Base-by-base conservation (phyloP, 2,888 invertebrate genomes). In the Drosophila yooni region DNA sequence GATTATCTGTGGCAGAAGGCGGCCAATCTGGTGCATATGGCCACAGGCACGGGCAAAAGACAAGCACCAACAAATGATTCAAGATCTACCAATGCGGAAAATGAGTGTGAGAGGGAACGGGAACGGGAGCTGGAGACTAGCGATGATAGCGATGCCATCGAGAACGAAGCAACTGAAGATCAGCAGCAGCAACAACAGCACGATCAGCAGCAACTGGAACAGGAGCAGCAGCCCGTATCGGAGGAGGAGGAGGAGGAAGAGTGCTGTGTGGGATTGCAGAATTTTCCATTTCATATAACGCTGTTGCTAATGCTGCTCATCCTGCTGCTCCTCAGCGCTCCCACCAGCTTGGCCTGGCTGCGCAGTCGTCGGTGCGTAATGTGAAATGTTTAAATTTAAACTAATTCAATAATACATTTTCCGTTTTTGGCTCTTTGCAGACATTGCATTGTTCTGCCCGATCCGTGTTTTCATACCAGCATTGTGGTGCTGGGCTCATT, bases 301-400 rank as follows among this genome's bases (percentile, higher is more conserved):
- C 91, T 97, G 83, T 96, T 97, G 83, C 93, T 96, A 60, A 90
- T 97, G 80, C 96, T 96, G 94, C 90, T 95, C 61, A 91, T 95
- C 21, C 94, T 95, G 36, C 94, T 96, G 0, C 75, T 95, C n/a
- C 93, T 97, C 46, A 96, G 96, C 92, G 80, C 96, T 15, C 97
- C 97, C 0, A 95, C 95, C 50, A 94, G 96, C 21, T 91, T 97
- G 50, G 96, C 96, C 7, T 97, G 97, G 97, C 96, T 97, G 0
- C 95, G 95, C 89, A 96, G 96, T 94, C 96, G 96, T 84, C 95
- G 95, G 97, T 97, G 94, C 94, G 94, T 94, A 2, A 25, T n/a
- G 13, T 40, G 10, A 1, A 36, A 10, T 36, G 13, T 25, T 27
- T 25, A 11, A 13, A 40, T 2, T 2, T 25, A 8, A 11, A 11